Evolutionary conservation across 2,888 invertebrate species (phyloP), one percentile per base, ranked within the genome.

Genomic region (Bedellia somnulentella): DNA sequence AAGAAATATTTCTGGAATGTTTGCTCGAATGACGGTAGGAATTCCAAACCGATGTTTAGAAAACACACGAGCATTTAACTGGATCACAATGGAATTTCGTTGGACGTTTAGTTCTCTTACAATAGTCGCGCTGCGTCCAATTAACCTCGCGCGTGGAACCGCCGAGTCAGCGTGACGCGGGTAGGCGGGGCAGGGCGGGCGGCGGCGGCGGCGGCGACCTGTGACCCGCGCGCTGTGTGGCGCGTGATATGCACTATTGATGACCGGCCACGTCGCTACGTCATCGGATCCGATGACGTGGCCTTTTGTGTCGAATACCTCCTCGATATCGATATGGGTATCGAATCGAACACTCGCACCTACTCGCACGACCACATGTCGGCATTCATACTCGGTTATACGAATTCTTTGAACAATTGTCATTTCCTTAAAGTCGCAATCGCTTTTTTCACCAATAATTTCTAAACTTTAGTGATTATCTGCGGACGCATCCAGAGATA

Each of bases 71-170:
- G n/a, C 28, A 22, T 11, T 29, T 29, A 29, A 21, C 29, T n/a
- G 23, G 11, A 12, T 12, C 24, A 27, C 24, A 27, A 27, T 27
- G 32, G 27, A 32, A 31, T 52, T 52, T 50, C 52, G 51, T 43
- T 43, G 44, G 39, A 41, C 49, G 46, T 48, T 57, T 60, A 58
- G 63, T 61, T 61, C 60, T 57, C 55, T 52, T 56, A 66, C 63
- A 68, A 70, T 63, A 57, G 57, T 46, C 55, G 56, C 58, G 50
- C 53, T 56, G 57, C 59, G 63, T 68, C 66, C 71, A 70, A 71
- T 68, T 71, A 71, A 70, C 68, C 67, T 70, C 60, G 53, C 52
- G 57, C 59, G 63, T 55, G 58, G 48, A 67, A 66, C 61, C 63
- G 54, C 57, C 52, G 43, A 62, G 66, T 68, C 68, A 70, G 63